Conservation (phyloP, 2,888 invertebrate species). For the Mythimna impura region DNA sequence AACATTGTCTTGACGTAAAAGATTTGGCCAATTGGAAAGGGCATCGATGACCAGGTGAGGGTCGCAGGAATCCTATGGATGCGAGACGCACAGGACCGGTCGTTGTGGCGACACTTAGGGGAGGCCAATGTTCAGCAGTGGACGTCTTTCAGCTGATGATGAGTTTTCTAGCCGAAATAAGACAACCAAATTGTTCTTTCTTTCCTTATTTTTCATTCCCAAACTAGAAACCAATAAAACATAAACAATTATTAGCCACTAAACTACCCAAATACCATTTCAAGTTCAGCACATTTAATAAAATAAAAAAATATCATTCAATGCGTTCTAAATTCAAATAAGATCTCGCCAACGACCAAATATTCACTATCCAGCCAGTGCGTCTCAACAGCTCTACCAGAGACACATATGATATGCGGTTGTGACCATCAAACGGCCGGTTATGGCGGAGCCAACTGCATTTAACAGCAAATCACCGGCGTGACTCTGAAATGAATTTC, state of each 20-base stretch:
- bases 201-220: neutral
- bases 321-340: neutral
- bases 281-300: neutral
- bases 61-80: too few species aligned
- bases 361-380: neutral
- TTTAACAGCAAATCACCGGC: constrained; percentile 4
- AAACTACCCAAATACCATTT: constrained; percentile 1
- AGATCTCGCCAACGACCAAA: constrained; percentile 4
- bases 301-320: neutral
- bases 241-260: neutral
- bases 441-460: constrained; percentile 24
- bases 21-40: too few species aligned
- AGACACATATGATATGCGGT: constrained; percentile 24
- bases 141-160: too few species aligned
- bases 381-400: neutral
- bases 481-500: constrained; percentile 25
- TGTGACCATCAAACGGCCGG: constrained; percentile 10
- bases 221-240: neutral
- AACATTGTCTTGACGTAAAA: neutral
- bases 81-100: too few species aligned
- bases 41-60: too few species aligned
- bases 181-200: neutral
- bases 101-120: too few species aligned
- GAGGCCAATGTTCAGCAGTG: too few species aligned
- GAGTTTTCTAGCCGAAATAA: too few species aligned